These are phyloP conservation scores for Burhinus oedicnemus DNA, from an alignment of 2,113 vertebrate genomes.

Conservation along the genomic window DNA sequence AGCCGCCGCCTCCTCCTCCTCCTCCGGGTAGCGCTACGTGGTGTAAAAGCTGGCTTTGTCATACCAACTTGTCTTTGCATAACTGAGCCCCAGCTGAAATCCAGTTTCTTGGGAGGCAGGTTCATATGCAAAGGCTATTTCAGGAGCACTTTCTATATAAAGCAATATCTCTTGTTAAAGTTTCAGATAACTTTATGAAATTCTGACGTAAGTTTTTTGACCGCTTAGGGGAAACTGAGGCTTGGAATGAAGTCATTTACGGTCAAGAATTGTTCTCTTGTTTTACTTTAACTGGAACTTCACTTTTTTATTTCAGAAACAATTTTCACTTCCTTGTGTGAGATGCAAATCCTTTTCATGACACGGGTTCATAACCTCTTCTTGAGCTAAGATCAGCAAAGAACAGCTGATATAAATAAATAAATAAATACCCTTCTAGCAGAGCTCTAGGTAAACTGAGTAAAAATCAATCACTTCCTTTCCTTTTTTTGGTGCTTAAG, in stretches of 20 bases:
- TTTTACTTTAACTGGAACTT: not conserved
- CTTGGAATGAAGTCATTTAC: not conserved
- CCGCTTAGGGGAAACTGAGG: not conserved
- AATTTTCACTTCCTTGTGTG: not conserved
- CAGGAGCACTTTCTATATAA: not conserved
- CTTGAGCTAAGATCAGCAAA: not conserved
- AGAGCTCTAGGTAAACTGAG: not conserved
- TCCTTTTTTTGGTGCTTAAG: not conserved
- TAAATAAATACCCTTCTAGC: not conserved
- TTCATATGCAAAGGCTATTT: accelerated
- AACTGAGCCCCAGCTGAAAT: too few species aligned
- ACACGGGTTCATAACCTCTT: not conserved
- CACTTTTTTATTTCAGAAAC: not conserved
- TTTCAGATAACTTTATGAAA: not conserved
- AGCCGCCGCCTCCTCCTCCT: not conserved
- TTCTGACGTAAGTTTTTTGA: not conserved
- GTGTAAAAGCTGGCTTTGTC: too few species aligned
- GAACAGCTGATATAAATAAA: not conserved
- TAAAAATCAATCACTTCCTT: not conserved
- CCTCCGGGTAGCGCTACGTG: accelerated
- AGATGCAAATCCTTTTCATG: not conserved
- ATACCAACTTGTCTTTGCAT: accelerated
- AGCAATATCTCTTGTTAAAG: not conserved
- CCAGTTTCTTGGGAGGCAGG: not conserved
- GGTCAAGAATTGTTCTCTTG: not conserved